Percentiles rank a stretch among this genome's conserved stretches.
Conservation (phyloP, 2,113 vertebrate species). For the Echinops telfairi region DNA sequence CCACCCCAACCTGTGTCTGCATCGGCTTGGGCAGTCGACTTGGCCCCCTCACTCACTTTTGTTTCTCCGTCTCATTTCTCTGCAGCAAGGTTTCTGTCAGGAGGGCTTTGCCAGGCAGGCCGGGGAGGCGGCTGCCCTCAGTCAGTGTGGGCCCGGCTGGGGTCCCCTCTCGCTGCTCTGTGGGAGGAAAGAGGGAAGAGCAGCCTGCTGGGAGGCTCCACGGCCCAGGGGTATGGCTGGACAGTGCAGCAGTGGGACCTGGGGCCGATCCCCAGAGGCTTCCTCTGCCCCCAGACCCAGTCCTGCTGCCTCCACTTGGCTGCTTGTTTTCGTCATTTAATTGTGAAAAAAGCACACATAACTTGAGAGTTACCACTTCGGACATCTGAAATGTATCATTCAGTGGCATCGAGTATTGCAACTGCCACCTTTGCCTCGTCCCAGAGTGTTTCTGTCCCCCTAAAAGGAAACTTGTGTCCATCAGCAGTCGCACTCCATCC, state of each 20-base stretch:
- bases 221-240: not conserved
- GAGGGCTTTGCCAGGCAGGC: constrained; percentile 88
- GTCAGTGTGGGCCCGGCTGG: constrained; percentile 73
- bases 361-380: not conserved
- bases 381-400: not conserved
- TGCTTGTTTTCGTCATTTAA: not conserved
- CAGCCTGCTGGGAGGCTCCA: not conserved
- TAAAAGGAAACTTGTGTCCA: not conserved
- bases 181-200: constrained; percentile 49
- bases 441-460: not conserved
- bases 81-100: constrained; percentile 87
- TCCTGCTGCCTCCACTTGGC: not conserved
- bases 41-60: constrained; percentile 89
- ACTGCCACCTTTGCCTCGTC: not conserved
- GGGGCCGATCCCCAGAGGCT: not conserved
- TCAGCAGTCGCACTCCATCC: no score
- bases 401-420: not conserved
- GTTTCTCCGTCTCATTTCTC: constrained; percentile 91
- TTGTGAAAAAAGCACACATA: not conserved
- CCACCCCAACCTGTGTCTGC: no score
- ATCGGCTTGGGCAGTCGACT: no score
- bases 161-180: constrained; percentile 87
- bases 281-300: not conserved
- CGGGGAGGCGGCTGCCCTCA: constrained; percentile 85
- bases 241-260: no score